Percentiles rank a stretch among this genome's conserved stretches.
These are phyloP conservation scores for Pempheris klunzingeri DNA, from an alignment of 2,797 vertebrate genomes.

Conservation along the genomic window DNA sequence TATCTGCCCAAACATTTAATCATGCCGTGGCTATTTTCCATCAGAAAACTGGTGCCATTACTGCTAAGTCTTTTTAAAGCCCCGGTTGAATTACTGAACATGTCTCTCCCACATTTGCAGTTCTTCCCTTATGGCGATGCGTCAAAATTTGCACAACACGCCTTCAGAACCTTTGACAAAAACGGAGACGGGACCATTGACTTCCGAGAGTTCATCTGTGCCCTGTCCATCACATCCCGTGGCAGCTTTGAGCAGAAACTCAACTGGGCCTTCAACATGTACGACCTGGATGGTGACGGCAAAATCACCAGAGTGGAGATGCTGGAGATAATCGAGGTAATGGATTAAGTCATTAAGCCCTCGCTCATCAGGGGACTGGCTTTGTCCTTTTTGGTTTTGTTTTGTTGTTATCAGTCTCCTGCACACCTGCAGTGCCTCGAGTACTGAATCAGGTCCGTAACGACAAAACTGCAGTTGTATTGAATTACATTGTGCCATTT, in stretches of 20 bases:
- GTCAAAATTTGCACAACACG: conserved; percentile 98
- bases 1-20: conserved; percentile 22
- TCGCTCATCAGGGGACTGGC: conserved; percentile 55
- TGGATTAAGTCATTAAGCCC: conserved; percentile 70
- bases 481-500: conserved; percentile 51
- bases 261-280: conserved; percentile 99
- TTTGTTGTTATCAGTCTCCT: conserved; percentile 42
- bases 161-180: conserved; percentile 99
- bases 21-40: neutral
- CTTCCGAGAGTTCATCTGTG: conserved; percentile 99
- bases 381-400: no score
- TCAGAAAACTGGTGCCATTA: neutral
- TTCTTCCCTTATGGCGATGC: conserved; percentile 99
- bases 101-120: conserved; percentile 77
- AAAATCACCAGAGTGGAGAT: conserved; percentile 99
- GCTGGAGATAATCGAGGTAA: conserved; percentile 99
- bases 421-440: conserved; percentile 54
- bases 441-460: conserved; percentile 16
- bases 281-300: conserved; percentile 97
- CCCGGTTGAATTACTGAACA: conserved; percentile 38
- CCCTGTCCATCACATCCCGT: conserved; percentile 97
- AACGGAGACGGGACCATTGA: conserved; percentile 98
- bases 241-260: conserved; percentile 99
- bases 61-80: conserved; percentile 1
- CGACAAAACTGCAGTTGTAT: conserved; percentile 60